Evolutionary conservation across 2,888 invertebrate genomes (phyloP).

Genomic region (Adelphocoris suturalis): DNA sequence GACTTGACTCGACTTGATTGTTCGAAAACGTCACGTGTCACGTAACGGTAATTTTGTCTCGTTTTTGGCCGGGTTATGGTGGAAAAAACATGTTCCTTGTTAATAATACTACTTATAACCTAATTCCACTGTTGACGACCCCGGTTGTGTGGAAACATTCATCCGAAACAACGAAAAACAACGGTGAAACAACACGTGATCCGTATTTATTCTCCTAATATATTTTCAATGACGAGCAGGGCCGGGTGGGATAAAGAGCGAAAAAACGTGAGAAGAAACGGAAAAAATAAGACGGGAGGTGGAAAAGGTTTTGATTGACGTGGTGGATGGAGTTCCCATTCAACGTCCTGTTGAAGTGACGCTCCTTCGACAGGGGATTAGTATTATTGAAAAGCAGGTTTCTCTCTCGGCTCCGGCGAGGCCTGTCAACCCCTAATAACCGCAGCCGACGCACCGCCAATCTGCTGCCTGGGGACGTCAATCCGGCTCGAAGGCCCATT

Average conservation of each 20-base stretch:
- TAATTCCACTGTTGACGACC: no score
- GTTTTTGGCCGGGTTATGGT: no score
- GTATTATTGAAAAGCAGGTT: slow-evolving; percentile 50
- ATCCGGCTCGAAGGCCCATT: not conserved
- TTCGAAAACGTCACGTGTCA: no score
- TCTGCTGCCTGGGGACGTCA: slow-evolving; percentile 19
- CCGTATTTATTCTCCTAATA: no score
- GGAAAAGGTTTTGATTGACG: slow-evolving; percentile 16
- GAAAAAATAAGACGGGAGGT: not conserved
- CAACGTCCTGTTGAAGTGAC: slow-evolving; percentile 47
- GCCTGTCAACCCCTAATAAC: slow-evolving; percentile 50
- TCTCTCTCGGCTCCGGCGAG: not conserved
- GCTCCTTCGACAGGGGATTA: slow-evolving; percentile 52
- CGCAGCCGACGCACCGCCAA: slow-evolving; percentile 37
- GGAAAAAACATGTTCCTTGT: no score
- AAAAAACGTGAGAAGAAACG: not conserved
- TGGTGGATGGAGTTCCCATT: slow-evolving; percentile 41
- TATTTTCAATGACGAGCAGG: no score
- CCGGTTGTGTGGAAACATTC: no score
- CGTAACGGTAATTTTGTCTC: no score
- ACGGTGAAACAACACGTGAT: no score
- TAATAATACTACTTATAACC: no score
- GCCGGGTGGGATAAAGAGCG: not conserved
- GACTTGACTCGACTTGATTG: no score
- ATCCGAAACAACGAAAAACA: no score